These are phyloP conservation scores for Quadriops clusia DNA, from an alignment of 2,888 invertebrate species.

Conservation along the genomic window DNA sequence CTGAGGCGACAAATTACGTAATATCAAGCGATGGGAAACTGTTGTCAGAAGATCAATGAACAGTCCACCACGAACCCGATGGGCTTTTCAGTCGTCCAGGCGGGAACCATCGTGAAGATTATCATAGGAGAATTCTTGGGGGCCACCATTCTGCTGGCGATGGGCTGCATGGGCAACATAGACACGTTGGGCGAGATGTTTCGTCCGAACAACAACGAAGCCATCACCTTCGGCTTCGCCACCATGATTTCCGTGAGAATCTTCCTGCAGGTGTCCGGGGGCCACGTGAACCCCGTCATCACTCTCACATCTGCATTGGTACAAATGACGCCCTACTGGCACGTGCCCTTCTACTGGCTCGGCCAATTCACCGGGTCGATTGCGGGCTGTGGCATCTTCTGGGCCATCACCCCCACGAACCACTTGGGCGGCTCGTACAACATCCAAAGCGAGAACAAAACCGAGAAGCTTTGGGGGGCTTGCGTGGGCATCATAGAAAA, in stretches of 20 bases:
- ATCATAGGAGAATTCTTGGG: constrained; percentile 1
- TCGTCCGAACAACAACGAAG: background rate
- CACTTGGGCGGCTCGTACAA: too few species aligned
- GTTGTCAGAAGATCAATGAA: too few species aligned
- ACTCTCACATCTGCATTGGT: background rate
- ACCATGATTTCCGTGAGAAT: background rate
- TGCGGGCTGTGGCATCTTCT: background rate
- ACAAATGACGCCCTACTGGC: background rate
- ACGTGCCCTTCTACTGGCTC: constrained; percentile 1
- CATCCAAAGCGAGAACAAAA: too few species aligned
- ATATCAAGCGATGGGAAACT: too few species aligned
- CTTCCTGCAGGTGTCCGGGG: background rate
- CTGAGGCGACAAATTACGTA: too few species aligned
- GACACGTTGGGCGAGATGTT: background rate
- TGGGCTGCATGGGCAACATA: background rate
- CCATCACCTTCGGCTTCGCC: background rate
- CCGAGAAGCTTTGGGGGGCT: too few species aligned
- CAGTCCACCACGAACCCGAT: too few species aligned
- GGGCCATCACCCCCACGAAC: background rate
- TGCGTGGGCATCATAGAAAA: too few species aligned
- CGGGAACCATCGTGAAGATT: background rate
- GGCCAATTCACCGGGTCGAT: constrained; percentile 1
- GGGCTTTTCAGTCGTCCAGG: too few species aligned
- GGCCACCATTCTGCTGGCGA: background rate
- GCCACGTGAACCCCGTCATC: constrained; percentile 1